Evolutionary conservation across 2,797 vertebrate species (phyloP).

Genomic region (Dendrocincla tyrannina): DNA sequence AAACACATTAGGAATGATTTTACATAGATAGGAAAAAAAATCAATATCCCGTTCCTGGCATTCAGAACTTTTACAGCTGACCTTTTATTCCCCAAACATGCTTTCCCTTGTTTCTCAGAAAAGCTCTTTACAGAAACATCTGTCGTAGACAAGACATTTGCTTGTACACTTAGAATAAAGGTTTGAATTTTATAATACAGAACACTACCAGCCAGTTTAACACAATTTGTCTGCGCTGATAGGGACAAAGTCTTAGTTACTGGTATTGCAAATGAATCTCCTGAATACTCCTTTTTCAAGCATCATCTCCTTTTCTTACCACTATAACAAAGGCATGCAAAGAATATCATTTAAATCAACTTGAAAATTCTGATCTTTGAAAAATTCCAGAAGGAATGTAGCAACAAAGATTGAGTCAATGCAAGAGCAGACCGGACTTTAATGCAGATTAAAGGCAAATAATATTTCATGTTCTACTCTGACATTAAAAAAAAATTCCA

Average conservation of each 20-base stretch:
- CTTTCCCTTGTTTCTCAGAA: slow-evolving; percentile 47
- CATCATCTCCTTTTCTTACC: not conserved
- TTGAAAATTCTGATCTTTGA: not conserved
- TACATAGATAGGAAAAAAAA: slow-evolving; percentile 37
- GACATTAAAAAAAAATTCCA: not conserved
- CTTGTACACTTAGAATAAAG: not conserved
- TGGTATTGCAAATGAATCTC: not conserved
- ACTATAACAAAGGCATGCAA: not conserved
- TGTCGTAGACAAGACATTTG: not conserved
- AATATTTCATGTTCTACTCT: not conserved
- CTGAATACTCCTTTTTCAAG: not conserved
- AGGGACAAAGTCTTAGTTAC: not conserved
- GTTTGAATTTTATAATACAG: not conserved
- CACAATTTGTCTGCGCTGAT: not conserved
- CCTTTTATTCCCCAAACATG: not conserved
- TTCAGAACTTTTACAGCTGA: slow-evolving; percentile 17
- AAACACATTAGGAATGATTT: slow-evolving; percentile 62
- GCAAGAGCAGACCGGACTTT: not conserved
- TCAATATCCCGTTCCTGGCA: slow-evolving; percentile 68
- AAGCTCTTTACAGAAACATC: not conserved
- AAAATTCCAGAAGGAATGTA: not conserved
- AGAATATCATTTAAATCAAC: not conserved
- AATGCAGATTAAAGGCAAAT: not conserved
- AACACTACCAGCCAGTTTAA: not conserved
- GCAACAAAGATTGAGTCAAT: not conserved